phyloP scores from a whole-genome alignment of 2,888 invertebrate genomes.

The Spodoptera littoralis region DNA sequence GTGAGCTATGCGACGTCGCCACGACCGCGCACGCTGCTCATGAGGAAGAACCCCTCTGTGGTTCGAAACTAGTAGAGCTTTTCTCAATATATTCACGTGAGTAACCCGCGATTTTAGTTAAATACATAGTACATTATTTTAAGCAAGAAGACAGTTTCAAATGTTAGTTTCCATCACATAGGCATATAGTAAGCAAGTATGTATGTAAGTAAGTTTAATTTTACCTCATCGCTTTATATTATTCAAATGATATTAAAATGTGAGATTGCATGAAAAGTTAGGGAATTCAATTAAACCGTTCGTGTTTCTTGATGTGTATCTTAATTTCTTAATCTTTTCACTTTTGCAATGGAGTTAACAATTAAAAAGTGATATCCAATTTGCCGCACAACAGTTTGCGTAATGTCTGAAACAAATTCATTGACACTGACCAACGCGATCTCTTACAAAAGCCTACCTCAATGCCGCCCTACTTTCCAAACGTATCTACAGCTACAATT shows the following conservation, averaged over 20 bases:
- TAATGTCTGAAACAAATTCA: slow-evolving; percentile 82
- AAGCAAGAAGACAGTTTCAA: no score
- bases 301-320: slow-evolving; percentile 18
- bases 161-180: no score
- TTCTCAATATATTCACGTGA: no score
- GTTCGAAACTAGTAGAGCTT: no score
- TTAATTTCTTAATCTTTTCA: slow-evolving; percentile 27
- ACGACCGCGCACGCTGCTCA: no score
- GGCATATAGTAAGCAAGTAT: no score
- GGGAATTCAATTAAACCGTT: background rate
- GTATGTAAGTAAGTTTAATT: no score
- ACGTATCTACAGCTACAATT: slow-evolving; percentile 75
- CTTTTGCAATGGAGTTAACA: slow-evolving; percentile 32
- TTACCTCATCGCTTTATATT: no score
- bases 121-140: no score
- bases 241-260: slow-evolving; percentile 2
- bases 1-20: no score
- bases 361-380: slow-evolving; percentile 57
- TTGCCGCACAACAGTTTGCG: slow-evolving; percentile 62
- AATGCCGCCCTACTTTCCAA: slow-evolving; percentile 87
- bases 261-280: background rate
- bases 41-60: no score
- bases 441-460: slow-evolving; percentile 84
- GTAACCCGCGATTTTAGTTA: no score
- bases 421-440: slow-evolving; percentile 84